Evolutionary conservation across 2,113 vertebrate species (phyloP).

Genomic region (Cyphomyrus discorhynchus): DNA sequence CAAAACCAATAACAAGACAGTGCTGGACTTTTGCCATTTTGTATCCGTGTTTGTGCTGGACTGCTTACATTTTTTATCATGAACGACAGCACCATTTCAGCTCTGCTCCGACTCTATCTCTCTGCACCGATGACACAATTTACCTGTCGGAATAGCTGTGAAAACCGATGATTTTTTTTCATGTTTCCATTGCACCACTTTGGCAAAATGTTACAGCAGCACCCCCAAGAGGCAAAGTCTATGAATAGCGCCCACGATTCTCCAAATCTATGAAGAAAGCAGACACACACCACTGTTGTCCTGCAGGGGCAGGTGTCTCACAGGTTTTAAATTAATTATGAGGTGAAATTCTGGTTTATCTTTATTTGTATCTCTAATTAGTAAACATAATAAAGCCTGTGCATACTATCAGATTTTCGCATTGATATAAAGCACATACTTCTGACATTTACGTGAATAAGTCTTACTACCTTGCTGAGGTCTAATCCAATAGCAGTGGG

Average conservation of each 20-base stretch:
- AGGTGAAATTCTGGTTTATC: background rate
- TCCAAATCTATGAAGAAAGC: background rate
- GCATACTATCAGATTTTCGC: background rate
- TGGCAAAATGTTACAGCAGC: constrained; percentile 5
- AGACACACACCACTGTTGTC: background rate
- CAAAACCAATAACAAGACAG: background rate
- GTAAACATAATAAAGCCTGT: background rate
- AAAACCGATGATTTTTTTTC: background rate
- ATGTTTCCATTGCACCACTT: background rate
- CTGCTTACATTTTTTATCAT: constrained; percentile 5
- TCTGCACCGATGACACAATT: background rate
- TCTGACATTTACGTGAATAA: background rate
- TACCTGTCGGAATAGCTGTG: background rate
- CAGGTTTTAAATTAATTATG: background rate
- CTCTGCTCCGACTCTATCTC: background rate
- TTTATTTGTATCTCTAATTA: background rate
- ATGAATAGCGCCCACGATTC: background rate
- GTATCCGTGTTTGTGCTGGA: background rate
- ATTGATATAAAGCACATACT: background rate
- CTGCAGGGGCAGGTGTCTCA: background rate
- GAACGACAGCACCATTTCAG: background rate
- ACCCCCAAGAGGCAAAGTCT: background rate
- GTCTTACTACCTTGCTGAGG: background rate
- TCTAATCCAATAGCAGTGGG: background rate
- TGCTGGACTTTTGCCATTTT: background rate